Base-by-base conservation (phyloP, 2,888 invertebrate species). In the Phaonia tiefii region DNA sequence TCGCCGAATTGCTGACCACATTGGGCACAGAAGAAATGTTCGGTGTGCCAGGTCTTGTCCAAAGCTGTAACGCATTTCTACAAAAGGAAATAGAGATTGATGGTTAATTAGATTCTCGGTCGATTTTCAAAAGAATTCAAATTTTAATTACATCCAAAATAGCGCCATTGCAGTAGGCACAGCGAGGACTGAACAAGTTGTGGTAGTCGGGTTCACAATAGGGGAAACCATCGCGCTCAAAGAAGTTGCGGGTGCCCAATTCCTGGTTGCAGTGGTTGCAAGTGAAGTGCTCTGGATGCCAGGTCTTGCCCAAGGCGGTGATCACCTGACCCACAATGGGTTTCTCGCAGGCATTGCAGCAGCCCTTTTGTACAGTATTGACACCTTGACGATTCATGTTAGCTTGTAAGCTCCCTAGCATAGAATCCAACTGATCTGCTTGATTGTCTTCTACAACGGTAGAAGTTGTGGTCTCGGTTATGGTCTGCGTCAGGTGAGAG, bases 151-250 rank as follows among this genome's bases (percentile, higher is more conserved):
- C 99, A 92, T 99, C 99, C 89, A 99, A 93, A 91, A 99, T 99
- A 65, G 99, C 98, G 85, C 98, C 98, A 91, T 98, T 98, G 93
- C 99, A 99, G 91, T 99, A 98, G 85, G 98, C 98, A 92, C 99
- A 99, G 89, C 98, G 94, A 17, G 99, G 99, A 86, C 99, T 99
- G 93, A 99, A 99, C 80, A 99, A 93, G 89, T 98, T 97, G 92
- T 99, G 99, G 91, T 99, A 99, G 92, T 99, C 99, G 7, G 96
- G 94, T 91, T 99, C 99, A 92, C 99, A 99, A 92, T 98, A 99
- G 0, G 99, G 99, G 89, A 95, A 94, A 73, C 97, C 98, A 86
- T 99, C 98, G 84, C 99, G 93, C 92, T 99, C 99, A 91, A 99
- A 99, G 94, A 99, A 99, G 92, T 98, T 99, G 90, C 97, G 94